Base-by-base conservation (phyloP, 1,140 invertebrate species). In the Drosophila pachea region DNA sequence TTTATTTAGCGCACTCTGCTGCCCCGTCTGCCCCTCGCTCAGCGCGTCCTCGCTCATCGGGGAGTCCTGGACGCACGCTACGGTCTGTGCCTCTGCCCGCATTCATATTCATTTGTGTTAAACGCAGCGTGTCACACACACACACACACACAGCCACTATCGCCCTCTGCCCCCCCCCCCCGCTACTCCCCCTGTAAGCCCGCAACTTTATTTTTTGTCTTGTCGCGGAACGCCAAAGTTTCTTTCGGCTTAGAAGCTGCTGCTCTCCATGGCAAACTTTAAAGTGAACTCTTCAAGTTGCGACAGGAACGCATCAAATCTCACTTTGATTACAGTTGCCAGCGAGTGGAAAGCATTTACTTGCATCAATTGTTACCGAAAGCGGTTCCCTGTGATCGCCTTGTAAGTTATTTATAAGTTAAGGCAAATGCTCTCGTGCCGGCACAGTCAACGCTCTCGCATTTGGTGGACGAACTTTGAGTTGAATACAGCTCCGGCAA, bases 21-120 rank as follows among this genome's bases (percentile, higher is more conserved):
- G 47, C 47, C 55, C 43, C 56, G 4, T 38, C 16, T 42, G 45
- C 38, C n/a, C 31, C 22, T 33, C 3, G 3, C 33, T 12, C 22
- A 12, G 5, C 40, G n/a, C n/a, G n/a, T 14, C 40, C 40, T 14
- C n/a, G 6, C 5, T 14, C 38, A 5, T 42, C 38, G n/a, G 45
- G 2, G 29, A 22, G 12, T 38, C 36, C 31, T 53, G 49, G 42
- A 42, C 38, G 22, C 40, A 35, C 38, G 45, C 22, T 45, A 43
- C 42, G 55, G 52, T 63, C 64, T 1, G 22, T 22, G 61, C 62
- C 53, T 45, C 33, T 35, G 71, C 68, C 76, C 79, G 66, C 79
- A 83, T 84, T 83, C 79, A 83, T 84, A 84, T 83, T 83, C 79
- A 84, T 83, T 83, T 83, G 79, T 83, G 79, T 83, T 83, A 83